Evolutionary conservation across 1,140 invertebrate genomes (phyloP), one percentile per base, ranked within the genome.

Genomic region (honey bee (Apis mellifera)): DNA sequence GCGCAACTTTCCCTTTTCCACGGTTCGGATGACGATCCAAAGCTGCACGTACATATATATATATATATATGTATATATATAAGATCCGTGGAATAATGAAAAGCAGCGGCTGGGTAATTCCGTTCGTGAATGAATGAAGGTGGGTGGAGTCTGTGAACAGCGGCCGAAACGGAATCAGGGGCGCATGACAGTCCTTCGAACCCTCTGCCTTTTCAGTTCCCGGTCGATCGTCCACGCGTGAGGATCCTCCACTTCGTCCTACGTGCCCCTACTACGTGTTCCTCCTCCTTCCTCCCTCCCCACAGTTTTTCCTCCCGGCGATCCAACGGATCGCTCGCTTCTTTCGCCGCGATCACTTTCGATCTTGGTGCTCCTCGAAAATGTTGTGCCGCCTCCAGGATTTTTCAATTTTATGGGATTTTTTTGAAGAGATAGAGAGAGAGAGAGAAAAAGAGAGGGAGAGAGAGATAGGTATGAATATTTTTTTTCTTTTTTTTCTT

Each of bases 121-220:
- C 65, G 64, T 76, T 82, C 78, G 83, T 76, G 86, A 68, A 76
- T 89, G 87, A 89, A 89, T 88, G 86, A 88, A 87, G 74, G 84
- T 83, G 77, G 81, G 84, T 85, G 81, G 84, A 86, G 86, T 86
- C 80, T 74, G 32, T 42, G 70, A 80, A 88, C 83, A 82, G 86
- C 78, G 86, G 54, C 78, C 68, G 86, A 88, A 87, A 85, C 77
- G 85, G 65, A 80, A 82, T 85, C 86, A 86, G 88, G 88, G 81
- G 82, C 84, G 84, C 88, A 89, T 87, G 86, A 86, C 88, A 81
- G 85, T 71, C 76, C 77, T 74, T 70, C 78, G 70, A 78, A 74
- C 75, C 84, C 87, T 74, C 82, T 83, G 65, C 60, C 84, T 86
- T 86, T 86, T 87, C 89, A 91, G 90, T 91, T 85, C 70, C 80